Base-by-base conservation (phyloP, 2,888 invertebrate species). In the Oegoconia quadripuncta region DNA sequence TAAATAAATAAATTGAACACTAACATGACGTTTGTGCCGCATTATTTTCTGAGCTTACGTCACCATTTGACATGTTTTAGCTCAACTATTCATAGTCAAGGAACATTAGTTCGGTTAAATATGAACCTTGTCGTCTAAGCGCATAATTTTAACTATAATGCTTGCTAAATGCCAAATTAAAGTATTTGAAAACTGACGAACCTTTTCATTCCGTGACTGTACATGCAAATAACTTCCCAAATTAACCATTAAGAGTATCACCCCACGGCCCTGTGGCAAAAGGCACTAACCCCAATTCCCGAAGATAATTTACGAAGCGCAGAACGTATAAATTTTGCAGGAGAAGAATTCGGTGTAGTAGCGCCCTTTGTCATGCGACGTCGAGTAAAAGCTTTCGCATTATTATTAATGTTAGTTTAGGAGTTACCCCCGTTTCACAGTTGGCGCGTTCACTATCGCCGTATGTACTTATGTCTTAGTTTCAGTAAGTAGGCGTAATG, bases 341-440 rank as follows among this genome's bases (percentile, higher is more conserved):
- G 42, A 46, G 52, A 52, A 51, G 46, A 57, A 52, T 50, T 49
- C 41, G 37, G 42, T 45, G 42, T 46, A 48, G 48, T 44, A 22
- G 34, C 41, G 39, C 51, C 48, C 55, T 52, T 52, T 53, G 53
- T 53, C 50, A 48, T 41, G 47, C 45, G 49, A 42, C 47, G 52
- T 46, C 46, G 48, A 44, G 50, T 52, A 52, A 52, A 52, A 53
- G 53, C 52, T 48, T 55, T 51, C 46, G 44, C 49, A 43, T 56
- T 56, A 52, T 52, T 59, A 56, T 56, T 54, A 55, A 55, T 57
- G 55, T 54, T 48, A 42, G 44, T 46, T 49, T 39, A 14, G 30
- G 37, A 49, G 44, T 49, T 41, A 42, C 37, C 36, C 39, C 40
- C 38, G 37, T 41, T 41, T 32, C 35, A 31, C 13, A 22, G 31